phyloP scores from a whole-genome alignment of 2,797 vertebrate species.

The Uromys caudimaculatus region DNA sequence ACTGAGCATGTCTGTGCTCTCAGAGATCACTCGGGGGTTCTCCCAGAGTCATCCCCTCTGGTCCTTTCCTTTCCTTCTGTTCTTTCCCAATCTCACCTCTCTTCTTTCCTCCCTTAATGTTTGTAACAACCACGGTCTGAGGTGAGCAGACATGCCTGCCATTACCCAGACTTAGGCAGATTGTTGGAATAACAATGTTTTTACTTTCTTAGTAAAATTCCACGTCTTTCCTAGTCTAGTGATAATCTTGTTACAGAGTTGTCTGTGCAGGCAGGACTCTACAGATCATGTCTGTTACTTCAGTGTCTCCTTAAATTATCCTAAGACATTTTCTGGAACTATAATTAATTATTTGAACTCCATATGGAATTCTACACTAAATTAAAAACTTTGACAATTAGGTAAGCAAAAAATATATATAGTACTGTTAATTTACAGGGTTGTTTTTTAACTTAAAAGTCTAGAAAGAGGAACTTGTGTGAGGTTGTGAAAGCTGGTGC shows the following conservation, averaged over 20 bases:
- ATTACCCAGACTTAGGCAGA: neutral
- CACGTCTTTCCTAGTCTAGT: neutral
- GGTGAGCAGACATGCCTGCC: neutral
- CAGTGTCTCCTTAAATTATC: neutral
- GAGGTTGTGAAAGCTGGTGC: neutral
- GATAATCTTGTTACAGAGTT: neutral
- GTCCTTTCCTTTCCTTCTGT: no score
- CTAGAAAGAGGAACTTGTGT: neutral
- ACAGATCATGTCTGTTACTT: neutral
- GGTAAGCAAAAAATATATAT: neutral
- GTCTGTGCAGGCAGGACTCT: neutral
- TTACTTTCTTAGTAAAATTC: neutral
- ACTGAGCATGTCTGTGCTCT: neutral
- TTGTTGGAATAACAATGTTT: neutral
- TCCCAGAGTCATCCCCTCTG: fast-evolving
- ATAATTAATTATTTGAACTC: neutral
- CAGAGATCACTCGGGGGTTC: no score
- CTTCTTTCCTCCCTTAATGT: neutral
- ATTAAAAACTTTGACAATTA: neutral
- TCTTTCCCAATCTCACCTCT: no score
- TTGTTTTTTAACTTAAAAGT: neutral
- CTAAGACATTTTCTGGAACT: neutral
- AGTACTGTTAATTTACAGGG: neutral
- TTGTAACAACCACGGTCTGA: fast-evolving
- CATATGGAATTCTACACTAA: neutral